A percentile compares a stretch with the other conserved stretches of the same genome.
phyloP scores from a whole-genome alignment of 2,888 invertebrate species.

The Tenthredo mesomela region DNA sequence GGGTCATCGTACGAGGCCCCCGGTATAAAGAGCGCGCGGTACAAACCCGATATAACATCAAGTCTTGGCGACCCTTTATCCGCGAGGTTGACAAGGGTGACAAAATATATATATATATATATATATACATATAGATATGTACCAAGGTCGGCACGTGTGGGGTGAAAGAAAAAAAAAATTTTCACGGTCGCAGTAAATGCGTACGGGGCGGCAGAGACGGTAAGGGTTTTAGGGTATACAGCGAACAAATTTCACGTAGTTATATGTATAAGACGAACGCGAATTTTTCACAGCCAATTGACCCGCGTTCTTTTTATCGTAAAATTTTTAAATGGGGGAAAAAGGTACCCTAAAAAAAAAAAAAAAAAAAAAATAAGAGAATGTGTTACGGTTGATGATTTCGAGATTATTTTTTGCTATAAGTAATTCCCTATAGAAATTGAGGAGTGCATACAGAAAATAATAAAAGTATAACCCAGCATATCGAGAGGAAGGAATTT shows the following conservation, averaged over 20 bases:
- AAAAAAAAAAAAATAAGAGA: no score
- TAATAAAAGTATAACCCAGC: no score
- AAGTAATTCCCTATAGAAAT: background rate
- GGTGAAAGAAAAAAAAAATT: background rate
- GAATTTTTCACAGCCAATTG: no score
- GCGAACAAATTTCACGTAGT: no score
- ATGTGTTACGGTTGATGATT: background rate
- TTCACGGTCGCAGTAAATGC: background rate
- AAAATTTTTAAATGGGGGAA: no score
- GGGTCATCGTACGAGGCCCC: slow-evolving; percentile 4
- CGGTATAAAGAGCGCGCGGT: background rate
- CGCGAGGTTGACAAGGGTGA: background rate
- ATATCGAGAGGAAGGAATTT: background rate
- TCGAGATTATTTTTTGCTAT: background rate
- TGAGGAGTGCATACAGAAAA: background rate
- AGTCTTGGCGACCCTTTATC: background rate
- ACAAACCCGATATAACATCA: background rate
- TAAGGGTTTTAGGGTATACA: no score
- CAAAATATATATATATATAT: background rate
- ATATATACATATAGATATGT: background rate
- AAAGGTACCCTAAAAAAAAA: no score
- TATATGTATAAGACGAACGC: no score
- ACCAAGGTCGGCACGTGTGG: background rate
- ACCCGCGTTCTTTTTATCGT: no score
- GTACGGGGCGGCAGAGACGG: no score